Base-by-base conservation (phyloP, 2,888 invertebrate species). In the Parelbella ahira region DNA sequence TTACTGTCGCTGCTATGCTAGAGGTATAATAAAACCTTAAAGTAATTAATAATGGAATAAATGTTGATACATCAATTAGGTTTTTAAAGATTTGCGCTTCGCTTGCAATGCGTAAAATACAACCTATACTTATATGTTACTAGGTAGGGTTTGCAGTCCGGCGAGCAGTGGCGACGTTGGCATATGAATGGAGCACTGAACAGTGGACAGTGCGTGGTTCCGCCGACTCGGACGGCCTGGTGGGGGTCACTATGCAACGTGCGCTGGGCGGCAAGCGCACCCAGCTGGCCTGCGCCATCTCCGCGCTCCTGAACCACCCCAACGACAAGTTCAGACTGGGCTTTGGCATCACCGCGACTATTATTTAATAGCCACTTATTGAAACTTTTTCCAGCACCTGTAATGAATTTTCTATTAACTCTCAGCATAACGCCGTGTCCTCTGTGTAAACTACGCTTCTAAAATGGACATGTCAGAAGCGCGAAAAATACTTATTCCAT, bases 241-340 rank as follows among this genome's bases (percentile, higher is more conserved):
- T 87, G 5, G 87, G 82, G 1, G 81, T 80, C 30, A 86, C 87
- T 3, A 60, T 88, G 21, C 78, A 81, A 50, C 66, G 75, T 6
- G 63, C 73, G 1, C 66, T 88, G 1, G 82, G 83, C 18, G 86
- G 86, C 15, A 66, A 64, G 45, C 60, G 63, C 6, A 69, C 84
- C 0, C 63, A 78, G 30, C 65, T 87, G 0, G 71, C 79, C 6
- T 81, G 83, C 43, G 76, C 82, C 24, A 55, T 88, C 29, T 86
- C 88, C 1, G 86, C 84, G 0, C 70, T 88, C 0, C 75, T 86
- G 34, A 88, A 88, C 51, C 87, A 87, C 34, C 82, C 83, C n/a
- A 88, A 88, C 48, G 68, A 87, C 49, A 88, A 87, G 57, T 88
- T 88, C 51, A 60, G 82, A 19, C 76, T 88, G 0, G 88, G 88